Evolutionary conservation across 1,140 invertebrate genomes (phyloP).

Genomic region (Sweltsa coloradensis): DNA sequence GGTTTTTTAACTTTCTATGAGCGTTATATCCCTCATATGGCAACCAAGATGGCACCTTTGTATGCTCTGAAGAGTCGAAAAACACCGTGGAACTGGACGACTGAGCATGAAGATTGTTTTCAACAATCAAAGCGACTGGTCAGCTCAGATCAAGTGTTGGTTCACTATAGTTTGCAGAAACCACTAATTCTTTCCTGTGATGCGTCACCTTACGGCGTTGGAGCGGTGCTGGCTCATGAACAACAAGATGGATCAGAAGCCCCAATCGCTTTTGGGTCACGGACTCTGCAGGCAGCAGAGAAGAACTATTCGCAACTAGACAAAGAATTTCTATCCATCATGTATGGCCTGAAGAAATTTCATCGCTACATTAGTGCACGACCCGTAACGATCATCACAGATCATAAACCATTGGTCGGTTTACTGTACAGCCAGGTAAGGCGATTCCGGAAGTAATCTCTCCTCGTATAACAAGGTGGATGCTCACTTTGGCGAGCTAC

Average conservation of each 20-base stretch:
- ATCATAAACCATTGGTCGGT: conserved; percentile 27
- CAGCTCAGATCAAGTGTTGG: conserved; percentile 3
- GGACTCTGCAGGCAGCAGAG: conserved; percentile 10
- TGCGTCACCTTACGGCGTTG: conserved; percentile 13
- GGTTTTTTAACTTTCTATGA: conserved; percentile 28
- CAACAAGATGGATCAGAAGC: conserved; percentile 14
- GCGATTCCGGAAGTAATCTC: conserved; percentile 22
- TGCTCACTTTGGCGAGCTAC: no score
- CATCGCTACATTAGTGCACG: conserved; percentile 28
- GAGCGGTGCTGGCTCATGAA: conserved; percentile 11
- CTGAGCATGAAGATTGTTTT: conserved; percentile 20
- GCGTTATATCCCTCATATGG: conserved; percentile 20
- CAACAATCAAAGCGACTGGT: conserved; percentile 18
- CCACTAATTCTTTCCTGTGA: conserved; percentile 11
- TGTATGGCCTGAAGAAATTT: conserved; percentile 24
- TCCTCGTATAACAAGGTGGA: no score
- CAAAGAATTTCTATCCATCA: conserved; percentile 12
- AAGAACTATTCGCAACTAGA: conserved; percentile 16
- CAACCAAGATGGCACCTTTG: neutral
- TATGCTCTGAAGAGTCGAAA: neutral
- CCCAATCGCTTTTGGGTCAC: conserved; percentile 19
- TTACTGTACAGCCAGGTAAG: conserved; percentile 17
- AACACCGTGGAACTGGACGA: conserved; percentile 9
- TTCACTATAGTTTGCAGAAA: conserved; percentile 4
- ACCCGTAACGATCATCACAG: conserved; percentile 26